Conservation (phyloP, 2,888 invertebrate species). For the Arge pagana region DNA sequence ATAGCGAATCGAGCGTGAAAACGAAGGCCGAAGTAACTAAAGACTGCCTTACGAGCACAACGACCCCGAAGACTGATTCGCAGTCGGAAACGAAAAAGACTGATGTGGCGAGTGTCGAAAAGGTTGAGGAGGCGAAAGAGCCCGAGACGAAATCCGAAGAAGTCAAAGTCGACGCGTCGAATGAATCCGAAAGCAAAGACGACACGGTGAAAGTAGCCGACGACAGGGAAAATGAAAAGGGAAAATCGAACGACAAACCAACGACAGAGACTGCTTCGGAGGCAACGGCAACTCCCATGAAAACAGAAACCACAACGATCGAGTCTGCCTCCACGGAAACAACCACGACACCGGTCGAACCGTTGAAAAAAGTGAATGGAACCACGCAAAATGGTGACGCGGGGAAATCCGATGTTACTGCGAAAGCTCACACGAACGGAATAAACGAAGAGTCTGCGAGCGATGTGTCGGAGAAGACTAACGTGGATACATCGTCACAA, state of each 20-base stretch:
- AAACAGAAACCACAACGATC: slow-evolving; percentile 30
- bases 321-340: slow-evolving; percentile 25
- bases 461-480: slow-evolving; percentile 36
- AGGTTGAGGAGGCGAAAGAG: slow-evolving; percentile 32
- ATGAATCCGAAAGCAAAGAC: slow-evolving; percentile 31
- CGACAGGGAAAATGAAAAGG: slow-evolving; percentile 23
- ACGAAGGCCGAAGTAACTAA: too few relatives aligned
- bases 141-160: slow-evolving; percentile 29
- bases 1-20: too few relatives aligned
- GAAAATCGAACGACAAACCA: slow-evolving; percentile 21
- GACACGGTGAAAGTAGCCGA: slow-evolving; percentile 26
- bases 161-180: slow-evolving; percentile 28
- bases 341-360: slow-evolving; percentile 4
- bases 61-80: not conserved
- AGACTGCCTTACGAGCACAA: too few relatives aligned
- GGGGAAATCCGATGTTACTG: slow-evolving; percentile 31
- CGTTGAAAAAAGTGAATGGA: slow-evolving; percentile 41
- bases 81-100: slow-evolving; percentile 24
- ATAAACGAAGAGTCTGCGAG: slow-evolving; percentile 42
- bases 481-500: slow-evolving; percentile 38
- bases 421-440: slow-evolving; percentile 51
- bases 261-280: slow-evolving; percentile 28
- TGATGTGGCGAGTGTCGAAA: slow-evolving; percentile 16
- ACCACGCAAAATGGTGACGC: slow-evolving; percentile 42
- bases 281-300: slow-evolving; percentile 40